Evolutionary conservation across 30 jellyfish, hydroid and myxozoan genomes (phyloP), one percentile per base, ranked within the genome.

Genomic region (Hydractinia symbiolongicarpus): DNA sequence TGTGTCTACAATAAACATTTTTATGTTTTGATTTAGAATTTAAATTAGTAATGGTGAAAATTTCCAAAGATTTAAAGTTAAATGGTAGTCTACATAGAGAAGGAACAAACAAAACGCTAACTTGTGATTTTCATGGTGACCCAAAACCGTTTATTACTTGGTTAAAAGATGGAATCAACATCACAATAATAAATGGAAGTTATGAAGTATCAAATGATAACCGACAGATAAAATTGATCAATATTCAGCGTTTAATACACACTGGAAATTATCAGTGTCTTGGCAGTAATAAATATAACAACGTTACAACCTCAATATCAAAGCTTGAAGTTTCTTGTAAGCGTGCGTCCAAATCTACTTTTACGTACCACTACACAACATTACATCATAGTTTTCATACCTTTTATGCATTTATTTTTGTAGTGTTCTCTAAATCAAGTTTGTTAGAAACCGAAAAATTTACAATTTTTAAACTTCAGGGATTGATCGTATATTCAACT

Each of bases 161-260:
- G 80, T 71, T 71, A n/a, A 71, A 50, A 53, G 80, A 71, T 71
- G 80, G 80, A 30, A 13, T 19, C 7, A 58, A 71, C 60, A 71
- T 71, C 9, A 71, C 80, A 7, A 64, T 64, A 44, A 50, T 15
- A 9, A 71, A 50, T 71, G 80, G 40, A 20, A 50, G 60, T 71
- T 71, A 19, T 50, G 80, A 71, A 71, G 55, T 71, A 15, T 11
- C 80, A 71, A 58, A 30, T 71, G 80, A 30, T 50, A 71, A 71
- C 80, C 44, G 80, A 5, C 30, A 9, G 50, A 14, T 71, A 1
- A 71, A 71, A 71, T 4, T 71, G 1, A n/a, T 20, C 5, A 50
- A 71, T 71, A 20, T 71, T 4, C 60, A 71, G 4, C 44, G 60
- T 7, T 15, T 1, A 7, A 71, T 20, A 50, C 80, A 71, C 53